Percentiles rank a stretch among this genome's conserved stretches.
These are phyloP conservation scores for Trachelus stipa DNA, from an alignment of 2,888 invertebrate species.

Conservation along the genomic window DNA sequence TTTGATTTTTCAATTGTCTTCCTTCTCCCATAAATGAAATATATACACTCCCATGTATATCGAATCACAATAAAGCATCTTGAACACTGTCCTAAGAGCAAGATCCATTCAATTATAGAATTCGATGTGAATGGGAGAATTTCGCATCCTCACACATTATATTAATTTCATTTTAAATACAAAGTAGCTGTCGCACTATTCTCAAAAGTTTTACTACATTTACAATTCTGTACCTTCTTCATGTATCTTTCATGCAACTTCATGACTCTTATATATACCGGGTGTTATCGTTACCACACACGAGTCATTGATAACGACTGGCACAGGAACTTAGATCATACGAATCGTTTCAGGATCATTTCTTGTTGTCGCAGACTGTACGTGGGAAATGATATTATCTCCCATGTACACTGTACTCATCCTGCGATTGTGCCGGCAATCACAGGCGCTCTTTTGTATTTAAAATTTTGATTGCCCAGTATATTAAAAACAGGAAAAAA, in stretches of 20 bases:
- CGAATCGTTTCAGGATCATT: not conserved
- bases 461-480: not conserved
- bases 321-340: not conserved
- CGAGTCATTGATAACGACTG: not conserved
- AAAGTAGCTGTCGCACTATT: not conserved
- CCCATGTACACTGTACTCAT: not conserved
- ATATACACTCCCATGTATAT: constrained; percentile 1
- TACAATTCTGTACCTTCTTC: not conserved
- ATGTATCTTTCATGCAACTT: not conserved
- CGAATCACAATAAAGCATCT: not conserved
- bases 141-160: not conserved
- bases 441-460: not conserved
- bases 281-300: not conserved
- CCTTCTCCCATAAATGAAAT: not conserved
- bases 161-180: not conserved
- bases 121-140: constrained; percentile 4
- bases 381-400: not conserved
- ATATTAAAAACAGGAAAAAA: not conserved
- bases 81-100: not conserved
- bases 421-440: not conserved
- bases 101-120: not conserved
- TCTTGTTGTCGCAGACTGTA: not conserved
- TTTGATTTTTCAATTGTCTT: not conserved
- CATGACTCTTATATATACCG: not conserved
- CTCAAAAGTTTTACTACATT: not conserved